Base-by-base conservation (phyloP, 1,140 invertebrate genomes). In the Parapsyche elsis region DNA sequence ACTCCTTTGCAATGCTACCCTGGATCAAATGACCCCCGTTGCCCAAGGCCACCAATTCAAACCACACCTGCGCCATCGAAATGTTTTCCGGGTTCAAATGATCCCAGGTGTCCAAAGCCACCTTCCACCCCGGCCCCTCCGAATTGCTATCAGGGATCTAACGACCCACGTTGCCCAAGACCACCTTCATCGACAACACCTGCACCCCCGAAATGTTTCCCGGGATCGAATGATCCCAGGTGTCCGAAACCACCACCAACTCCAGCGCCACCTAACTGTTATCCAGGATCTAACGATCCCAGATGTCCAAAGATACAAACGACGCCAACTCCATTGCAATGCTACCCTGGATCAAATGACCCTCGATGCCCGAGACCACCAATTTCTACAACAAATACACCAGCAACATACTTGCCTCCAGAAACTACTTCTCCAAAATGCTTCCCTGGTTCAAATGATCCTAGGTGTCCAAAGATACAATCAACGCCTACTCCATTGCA, bases 211-310 rank as follows among this genome's bases (percentile, higher is more conserved):
- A 57, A 71, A 26, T 84, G 74, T 67, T 85, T 46, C 67, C 86
- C 84, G 0, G 85, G 86, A 46, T 85, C 84, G 9, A 84, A 73
- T 19, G 86, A 87, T 80, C 84, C 83, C 5, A 80, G 85, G 14
- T 87, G 86, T 80, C 84, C 85, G 0, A 61, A 83, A 76, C 81
- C 82, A 81, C 59, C 84, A 85, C 81, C 14, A 80, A 79, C 23
- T 83, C 81, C 76, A 24, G 84, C 83, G 64, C 78, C 81, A 59
- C 83, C 71, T 44, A 84, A 79, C 5, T 87, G 86, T 23, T 86
- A 85, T 81, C 87, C 86, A 7, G 86, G 86, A 9, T 86, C 84
- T n/a, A 85, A 59, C 0, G 86, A 89, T 84, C 85, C 87, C 9
- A 84, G 84, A 49, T 88, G 87, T 75, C 86, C 85, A 0, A 64